Evolutionary conservation across 2,797 vertebrate species (phyloP), one percentile per base, ranked within the genome.

Genomic region (Pangasius mekongensis): DNA sequence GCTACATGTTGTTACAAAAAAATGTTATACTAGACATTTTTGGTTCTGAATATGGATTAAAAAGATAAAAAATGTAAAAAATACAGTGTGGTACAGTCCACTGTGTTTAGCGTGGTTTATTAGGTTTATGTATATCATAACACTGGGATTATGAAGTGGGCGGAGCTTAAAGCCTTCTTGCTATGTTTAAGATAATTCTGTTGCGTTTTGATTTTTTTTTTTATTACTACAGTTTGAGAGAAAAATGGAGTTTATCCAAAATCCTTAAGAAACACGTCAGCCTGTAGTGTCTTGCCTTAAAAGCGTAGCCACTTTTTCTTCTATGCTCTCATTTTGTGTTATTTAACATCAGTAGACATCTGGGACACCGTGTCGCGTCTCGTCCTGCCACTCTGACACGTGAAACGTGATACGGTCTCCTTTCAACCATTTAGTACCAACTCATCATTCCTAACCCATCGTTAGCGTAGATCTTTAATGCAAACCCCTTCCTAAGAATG

Each of bases 401-500:
- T 47, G 47, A 47, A 9, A 47, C 47, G 47, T 47, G 49, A 47
- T 43, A 81, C 66, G 82, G 86, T 87, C 73, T 86, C 54, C 84
- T 47, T 49, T 14, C 88, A 87, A 18, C 83, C 89, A 88, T 87
- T n/a, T 85, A 86, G 52, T 69, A 33, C 62, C 69, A 83, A 16
- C 64, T 13, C 88, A 90, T 91, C 81, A 47, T 77, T 56, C 67
- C 87, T 64, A 74, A 87, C 62, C 67, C 73, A 91, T 86, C 18
- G 82, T 64, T 86, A 73, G 77, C 78, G 49, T 89, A 89, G 83
- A 54, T 39, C 91, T 94, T 88, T 94, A 92, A 95, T 94, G 94
- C 92, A 93, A 95, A 91, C 85, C 82, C 90, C 92, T 92, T 92
- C 89, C 91, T 91, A 92, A 93, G 89, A 93, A 89, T 90, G 91